Percentiles rank a stretch among this genome's conserved stretches.
Evolutionary conservation across 2,113 vertebrate genomes (phyloP).

Genomic region (Heterotis niloticus): DNA sequence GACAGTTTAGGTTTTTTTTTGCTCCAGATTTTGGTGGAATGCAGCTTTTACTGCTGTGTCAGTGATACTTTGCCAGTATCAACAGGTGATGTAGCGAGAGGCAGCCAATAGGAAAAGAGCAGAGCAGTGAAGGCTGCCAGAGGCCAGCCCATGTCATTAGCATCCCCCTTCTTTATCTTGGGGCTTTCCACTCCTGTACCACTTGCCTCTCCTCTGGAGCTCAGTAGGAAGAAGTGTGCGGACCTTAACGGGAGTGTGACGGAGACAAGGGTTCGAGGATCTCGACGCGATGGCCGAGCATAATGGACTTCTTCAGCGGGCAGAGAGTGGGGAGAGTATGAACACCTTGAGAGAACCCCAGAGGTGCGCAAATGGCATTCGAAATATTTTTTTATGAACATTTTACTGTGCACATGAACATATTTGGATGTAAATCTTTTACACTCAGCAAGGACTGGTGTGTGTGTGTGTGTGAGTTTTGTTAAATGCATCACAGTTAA

Average conservation of each 20-base stretch:
- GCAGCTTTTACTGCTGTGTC: too few species aligned
- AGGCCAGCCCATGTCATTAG: not conserved
- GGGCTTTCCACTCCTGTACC: conserved; percentile 31
- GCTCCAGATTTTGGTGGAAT: too few species aligned
- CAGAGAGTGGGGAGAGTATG: conserved; percentile 10
- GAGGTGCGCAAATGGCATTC: not conserved
- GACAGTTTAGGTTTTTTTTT: too few species aligned
- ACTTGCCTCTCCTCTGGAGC: not conserved
- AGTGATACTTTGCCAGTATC: conserved; percentile 46
- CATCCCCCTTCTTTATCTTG: not conserved
- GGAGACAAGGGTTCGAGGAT: not conserved
- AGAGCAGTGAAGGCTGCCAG: not conserved
- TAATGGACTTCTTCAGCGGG: not conserved
- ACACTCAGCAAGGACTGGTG: not conserved
- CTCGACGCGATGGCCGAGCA: conserved; percentile 12
- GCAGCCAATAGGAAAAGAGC: conserved; percentile 48
- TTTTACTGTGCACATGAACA: not conserved
- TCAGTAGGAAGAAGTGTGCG: not conserved
- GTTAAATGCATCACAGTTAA: not conserved
- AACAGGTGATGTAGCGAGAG: conserved; percentile 49
- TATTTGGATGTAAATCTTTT: too few species aligned
- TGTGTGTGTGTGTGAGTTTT: not conserved
- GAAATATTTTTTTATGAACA: too few species aligned
- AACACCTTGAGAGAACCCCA: not conserved
- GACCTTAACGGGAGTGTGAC: not conserved